Conservation (phyloP, 2,888 invertebrate species). For the Epirrhoe tristata region DNA sequence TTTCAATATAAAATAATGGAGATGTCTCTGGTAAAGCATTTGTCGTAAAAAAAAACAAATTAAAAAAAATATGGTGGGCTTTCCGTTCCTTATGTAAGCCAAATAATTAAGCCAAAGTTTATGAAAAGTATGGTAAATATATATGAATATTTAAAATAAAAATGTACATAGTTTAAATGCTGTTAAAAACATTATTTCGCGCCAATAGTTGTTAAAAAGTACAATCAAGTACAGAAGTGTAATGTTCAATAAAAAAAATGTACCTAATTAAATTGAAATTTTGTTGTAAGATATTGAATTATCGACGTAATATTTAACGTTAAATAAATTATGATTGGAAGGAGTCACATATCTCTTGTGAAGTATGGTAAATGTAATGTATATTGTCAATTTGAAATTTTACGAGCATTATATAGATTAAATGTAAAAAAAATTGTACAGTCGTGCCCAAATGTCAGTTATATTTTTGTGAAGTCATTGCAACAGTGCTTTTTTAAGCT, state of each 20-base stretch:
- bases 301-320: constrained; percentile 44
- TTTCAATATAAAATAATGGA: constrained; percentile 39
- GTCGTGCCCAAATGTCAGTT: constrained; percentile 67
- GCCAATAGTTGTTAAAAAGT: constrained; percentile 59
- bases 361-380: constrained; percentile 44
- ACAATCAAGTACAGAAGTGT: constrained; percentile 68
- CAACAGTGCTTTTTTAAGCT: constrained; percentile 58
- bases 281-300: constrained; percentile 34
- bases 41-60: constrained; percentile 45
- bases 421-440: constrained; percentile 53
- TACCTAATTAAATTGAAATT: constrained; percentile 30
- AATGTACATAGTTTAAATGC: constrained; percentile 48
- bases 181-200: constrained; percentile 51
- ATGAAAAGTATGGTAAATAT: constrained; percentile 52
- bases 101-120: constrained; percentile 80
- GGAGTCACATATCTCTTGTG: constrained; percentile 71
- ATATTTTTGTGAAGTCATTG: constrained; percentile 60
- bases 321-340: constrained; percentile 45
- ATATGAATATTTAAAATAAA: constrained; percentile 45
- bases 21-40: constrained; percentile 59
- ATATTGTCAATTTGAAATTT: constrained; percentile 61
- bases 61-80: constrained; percentile 42
- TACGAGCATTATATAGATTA: constrained; percentile 48
- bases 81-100: constrained; percentile 70
- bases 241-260: constrained; percentile 49